Conservation (phyloP, 2,113 vertebrate species). For the Gila orcuttii region DNA sequence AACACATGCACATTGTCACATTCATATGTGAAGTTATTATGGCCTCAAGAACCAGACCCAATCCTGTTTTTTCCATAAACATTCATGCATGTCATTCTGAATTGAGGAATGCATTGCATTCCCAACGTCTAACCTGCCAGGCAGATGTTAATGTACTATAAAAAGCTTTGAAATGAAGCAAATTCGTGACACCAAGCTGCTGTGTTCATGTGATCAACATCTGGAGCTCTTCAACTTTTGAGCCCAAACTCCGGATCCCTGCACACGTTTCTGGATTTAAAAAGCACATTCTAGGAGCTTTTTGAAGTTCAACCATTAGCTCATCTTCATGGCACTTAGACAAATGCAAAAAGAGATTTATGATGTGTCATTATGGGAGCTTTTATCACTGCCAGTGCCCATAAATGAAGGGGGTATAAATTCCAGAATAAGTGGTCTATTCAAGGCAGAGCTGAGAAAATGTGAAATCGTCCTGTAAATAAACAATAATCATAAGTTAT, state of each 20-base stretch:
- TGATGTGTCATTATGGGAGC: conserved; percentile 26
- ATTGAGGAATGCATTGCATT: conserved; percentile 14
- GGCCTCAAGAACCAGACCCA: background rate
- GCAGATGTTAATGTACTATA: conserved; percentile 61
- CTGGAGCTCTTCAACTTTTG: conserved; percentile 41
- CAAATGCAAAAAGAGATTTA: conserved; percentile 46
- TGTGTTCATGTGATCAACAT: conserved; percentile 67
- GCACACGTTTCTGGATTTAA: background rate
- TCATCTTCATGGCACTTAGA: conserved; percentile 27
- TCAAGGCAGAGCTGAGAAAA: background rate
- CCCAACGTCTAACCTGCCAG: conserved; percentile 42
- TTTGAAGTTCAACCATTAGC: conserved; percentile 27
- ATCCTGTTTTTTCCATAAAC: background rate
- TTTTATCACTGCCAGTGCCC: conserved; percentile 44
- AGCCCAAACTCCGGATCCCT: background rate
- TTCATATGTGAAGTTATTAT: background rate
- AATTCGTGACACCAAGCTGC: conserved; percentile 54
- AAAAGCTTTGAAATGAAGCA: conserved; percentile 48
- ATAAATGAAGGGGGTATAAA: background rate
- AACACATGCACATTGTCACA: background rate
- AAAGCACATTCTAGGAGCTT: conserved; percentile 8
- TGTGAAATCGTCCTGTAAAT: background rate
- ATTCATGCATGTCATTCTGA: conserved; percentile 18
- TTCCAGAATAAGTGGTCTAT: conserved; percentile 4
- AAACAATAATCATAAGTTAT: background rate